These are phyloP conservation scores for Himalopsyche tibetana DNA, from an alignment of 2,888 invertebrate species.

Conservation along the genomic window DNA sequence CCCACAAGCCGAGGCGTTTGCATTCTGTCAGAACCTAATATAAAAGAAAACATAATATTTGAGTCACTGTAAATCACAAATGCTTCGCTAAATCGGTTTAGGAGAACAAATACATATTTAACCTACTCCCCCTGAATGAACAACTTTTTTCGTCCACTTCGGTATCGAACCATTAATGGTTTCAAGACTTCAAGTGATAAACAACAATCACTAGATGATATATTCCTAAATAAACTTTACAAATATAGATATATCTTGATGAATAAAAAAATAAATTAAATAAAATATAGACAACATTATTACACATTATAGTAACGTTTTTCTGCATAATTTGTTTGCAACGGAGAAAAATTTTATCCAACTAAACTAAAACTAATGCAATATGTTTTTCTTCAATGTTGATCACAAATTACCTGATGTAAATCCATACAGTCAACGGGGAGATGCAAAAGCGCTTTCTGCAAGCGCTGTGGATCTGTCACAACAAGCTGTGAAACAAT, in stretches of 20 bases:
- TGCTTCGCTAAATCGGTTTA: too few relatives aligned
- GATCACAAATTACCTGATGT: constrained; percentile 76
- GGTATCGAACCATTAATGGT: constrained; percentile 4
- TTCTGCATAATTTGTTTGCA: too few relatives aligned
- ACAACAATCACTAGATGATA: neutral
- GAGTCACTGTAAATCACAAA: neutral
- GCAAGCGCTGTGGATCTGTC: constrained; percentile 81
- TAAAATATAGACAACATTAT: too few relatives aligned
- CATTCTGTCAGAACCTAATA: constrained; percentile 79
- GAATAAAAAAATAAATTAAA: too few relatives aligned
- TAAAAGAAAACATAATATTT: constrained; percentile 50
- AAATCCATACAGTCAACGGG: constrained; percentile 81
- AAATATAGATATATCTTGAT: too few relatives aligned
- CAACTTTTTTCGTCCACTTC: neutral
- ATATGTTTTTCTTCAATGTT: neutral
- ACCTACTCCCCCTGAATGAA: too few relatives aligned
- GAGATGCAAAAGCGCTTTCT: constrained; percentile 82
- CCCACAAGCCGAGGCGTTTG: constrained; percentile 80
- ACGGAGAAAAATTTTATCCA: too few relatives aligned
- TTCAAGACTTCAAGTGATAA: neutral
- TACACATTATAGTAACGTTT: too few relatives aligned
- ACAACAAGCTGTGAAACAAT: constrained; percentile 81
- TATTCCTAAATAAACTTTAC: too few relatives aligned
- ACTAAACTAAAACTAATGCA: too few relatives aligned
- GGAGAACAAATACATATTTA: too few relatives aligned